Conservation (phyloP, 35 echinoderm and acorn worm genomes). For the Ptychodera flava region DNA sequence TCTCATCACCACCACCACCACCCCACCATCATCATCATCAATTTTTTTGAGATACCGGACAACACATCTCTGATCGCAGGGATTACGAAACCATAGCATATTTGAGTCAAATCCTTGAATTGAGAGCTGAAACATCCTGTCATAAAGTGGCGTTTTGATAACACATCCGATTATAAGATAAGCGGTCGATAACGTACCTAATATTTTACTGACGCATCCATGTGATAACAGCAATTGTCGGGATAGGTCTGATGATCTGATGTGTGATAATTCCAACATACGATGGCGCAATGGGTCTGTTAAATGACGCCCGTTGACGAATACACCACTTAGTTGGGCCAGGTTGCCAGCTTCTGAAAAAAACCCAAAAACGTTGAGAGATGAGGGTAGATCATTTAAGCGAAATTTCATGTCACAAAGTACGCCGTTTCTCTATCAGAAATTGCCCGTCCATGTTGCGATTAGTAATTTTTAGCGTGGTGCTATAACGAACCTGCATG, state of each 20-base stretch:
- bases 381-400: not conserved
- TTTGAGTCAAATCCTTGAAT: too few relatives aligned
- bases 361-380: not conserved
- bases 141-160: too few relatives aligned
- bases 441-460: not conserved
- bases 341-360: slow-evolving; percentile 61
- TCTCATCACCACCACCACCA: not conserved
- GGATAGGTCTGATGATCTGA: slow-evolving; percentile 90
- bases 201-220: slow-evolving; percentile 98
- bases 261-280: slow-evolving; percentile 85
- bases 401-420: not conserved
- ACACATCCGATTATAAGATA: too few relatives aligned
- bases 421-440: not conserved
- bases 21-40: not conserved
- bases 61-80: too few relatives aligned
- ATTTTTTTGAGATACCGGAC: too few relatives aligned
- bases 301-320: slow-evolving; percentile 91
- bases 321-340: slow-evolving; percentile 83
- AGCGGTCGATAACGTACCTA: slow-evolving; percentile 69
- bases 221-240: slow-evolving; percentile 94
- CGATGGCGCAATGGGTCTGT: slow-evolving; percentile 70
- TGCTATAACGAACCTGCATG: too few relatives aligned
- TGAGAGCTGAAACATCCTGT: too few relatives aligned
- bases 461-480: too few relatives aligned
- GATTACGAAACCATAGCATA: too few relatives aligned